Base-by-base conservation (phyloP, 2,888 invertebrate species). In the Pollenia amentaria region DNA sequence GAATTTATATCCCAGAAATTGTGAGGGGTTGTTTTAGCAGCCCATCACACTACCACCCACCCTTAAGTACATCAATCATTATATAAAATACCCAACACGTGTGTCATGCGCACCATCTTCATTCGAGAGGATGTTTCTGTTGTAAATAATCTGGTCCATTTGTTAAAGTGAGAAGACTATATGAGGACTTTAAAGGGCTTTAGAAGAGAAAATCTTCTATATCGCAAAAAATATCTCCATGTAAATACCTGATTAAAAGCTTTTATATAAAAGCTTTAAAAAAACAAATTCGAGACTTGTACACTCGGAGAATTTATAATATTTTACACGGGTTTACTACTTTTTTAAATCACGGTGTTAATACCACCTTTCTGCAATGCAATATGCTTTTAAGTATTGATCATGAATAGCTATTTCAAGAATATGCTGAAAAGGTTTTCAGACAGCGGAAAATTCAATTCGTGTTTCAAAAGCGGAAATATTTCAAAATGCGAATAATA, bases 21-120 rank as follows among this genome's bases (percentile, higher is more conserved):
- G 42, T 73, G 72, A 67, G 84, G 84, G 76, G 65, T 77, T 60
- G 18, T 62, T 53, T 57, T 38, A 70, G 64, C 57, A 60, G 14
- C 29, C 75, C 64, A 69, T 53, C 7, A 53, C 42, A 8, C 60
- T 16, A 10, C 60, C 84, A 82, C 62, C 86, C 88, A 85, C 88
- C 89, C 89, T 88, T 88, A 84, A 87, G 86, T 85, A 87, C 88
- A 92, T 91, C 88, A 91, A 92, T 92, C 91, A 91, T 89, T 88
- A 87, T 85, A 88, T 89, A 90, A 91, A 87, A 89, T 89, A 89
- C 81, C 85, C 89, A 87, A 89, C 88, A 88, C 88, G 89, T 87
- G 88, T 88, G 90, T 89, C 92, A 91, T 91, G 92, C 88, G 87
- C 87, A 84, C 29, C 79, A 67, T 69, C 44, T 60, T 7, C 48